Conservation (phyloP, 2,113 vertebrate species). For the Notarius lentiginosus region DNA sequence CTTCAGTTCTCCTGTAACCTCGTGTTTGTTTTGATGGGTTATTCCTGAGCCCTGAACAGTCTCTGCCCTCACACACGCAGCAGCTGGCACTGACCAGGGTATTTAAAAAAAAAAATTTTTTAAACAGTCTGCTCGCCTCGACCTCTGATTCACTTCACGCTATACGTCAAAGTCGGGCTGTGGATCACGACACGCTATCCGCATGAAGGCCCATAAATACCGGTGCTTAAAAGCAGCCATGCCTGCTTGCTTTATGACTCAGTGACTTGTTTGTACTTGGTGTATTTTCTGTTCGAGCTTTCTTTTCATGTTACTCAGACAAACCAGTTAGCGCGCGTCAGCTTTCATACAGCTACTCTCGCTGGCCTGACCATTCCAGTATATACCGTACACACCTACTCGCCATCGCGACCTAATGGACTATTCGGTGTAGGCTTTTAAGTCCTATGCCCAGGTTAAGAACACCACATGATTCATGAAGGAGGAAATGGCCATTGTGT, state of each 20-base stretch:
- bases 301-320: not conserved
- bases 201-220: not conserved
- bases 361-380: not conserved
- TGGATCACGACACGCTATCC: not conserved
- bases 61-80: not conserved
- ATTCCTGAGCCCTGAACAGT: not conserved
- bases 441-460: not conserved
- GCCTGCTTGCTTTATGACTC: not conserved
- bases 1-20: not conserved
- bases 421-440: not conserved
- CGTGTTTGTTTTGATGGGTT: not conserved
- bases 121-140: constrained; percentile 5
- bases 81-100: constrained; percentile 1
- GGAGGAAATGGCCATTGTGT: not conserved
- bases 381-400: not conserved
- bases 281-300: not conserved
- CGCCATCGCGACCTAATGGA: not conserved
- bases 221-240: not conserved
- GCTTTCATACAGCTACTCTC: not conserved
- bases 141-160: not conserved
- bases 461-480: not conserved
- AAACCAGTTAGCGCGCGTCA: not conserved
- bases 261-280: not conserved
- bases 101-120: too few species aligned
- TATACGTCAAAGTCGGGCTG: not conserved